phyloP scores from a whole-genome alignment of 2,113 vertebrate species.

The Thamnaconus septentrionalis region DNA sequence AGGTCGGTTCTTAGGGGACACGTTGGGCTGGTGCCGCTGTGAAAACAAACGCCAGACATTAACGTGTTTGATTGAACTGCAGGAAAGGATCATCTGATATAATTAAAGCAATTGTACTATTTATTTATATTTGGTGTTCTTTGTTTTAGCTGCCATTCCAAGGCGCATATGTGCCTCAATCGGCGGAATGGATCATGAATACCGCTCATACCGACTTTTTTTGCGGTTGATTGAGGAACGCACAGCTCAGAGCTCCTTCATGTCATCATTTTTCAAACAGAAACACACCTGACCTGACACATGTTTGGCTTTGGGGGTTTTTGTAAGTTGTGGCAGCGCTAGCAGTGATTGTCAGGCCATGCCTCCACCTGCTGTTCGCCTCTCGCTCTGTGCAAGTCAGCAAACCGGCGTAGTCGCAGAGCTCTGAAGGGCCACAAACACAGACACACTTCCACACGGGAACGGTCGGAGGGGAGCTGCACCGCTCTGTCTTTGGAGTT shows the following conservation, averaged over 20 bases:
- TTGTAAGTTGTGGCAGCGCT: slow-evolving; percentile 9
- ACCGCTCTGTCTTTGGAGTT: slow-evolving; percentile 15
- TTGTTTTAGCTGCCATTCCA: slow-evolving; percentile 8
- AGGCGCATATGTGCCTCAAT: background rate
- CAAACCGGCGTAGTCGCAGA: slow-evolving; percentile 15
- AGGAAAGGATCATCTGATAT: slow-evolving; percentile 42
- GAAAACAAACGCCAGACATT: slow-evolving; percentile 56
- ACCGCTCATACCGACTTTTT: background rate
- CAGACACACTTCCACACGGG: slow-evolving; percentile 35
- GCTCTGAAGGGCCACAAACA: slow-evolving; percentile 28
- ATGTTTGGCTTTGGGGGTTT: slow-evolving; percentile 13
- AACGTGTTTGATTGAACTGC: slow-evolving; percentile 59
- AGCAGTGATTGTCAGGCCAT: slow-evolving; percentile 35
- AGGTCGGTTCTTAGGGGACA: slow-evolving; percentile 27
- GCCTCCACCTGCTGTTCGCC: slow-evolving; percentile 62
- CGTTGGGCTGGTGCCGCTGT: slow-evolving; percentile 29
- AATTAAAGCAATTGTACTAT: slow-evolving; percentile 35
- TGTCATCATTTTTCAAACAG: slow-evolving; percentile 3
- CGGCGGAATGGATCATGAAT: background rate
- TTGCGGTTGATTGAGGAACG: slow-evolving; percentile 11
- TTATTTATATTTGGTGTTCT: slow-evolving; percentile 32
- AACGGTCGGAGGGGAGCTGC: slow-evolving; percentile 29
- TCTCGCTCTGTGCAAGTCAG: slow-evolving; percentile 24
- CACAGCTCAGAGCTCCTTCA: background rate
- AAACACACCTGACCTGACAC: slow-evolving; percentile 15